Base-by-base conservation (phyloP, 2,113 vertebrate genomes). In the Puma concolor region DNA sequence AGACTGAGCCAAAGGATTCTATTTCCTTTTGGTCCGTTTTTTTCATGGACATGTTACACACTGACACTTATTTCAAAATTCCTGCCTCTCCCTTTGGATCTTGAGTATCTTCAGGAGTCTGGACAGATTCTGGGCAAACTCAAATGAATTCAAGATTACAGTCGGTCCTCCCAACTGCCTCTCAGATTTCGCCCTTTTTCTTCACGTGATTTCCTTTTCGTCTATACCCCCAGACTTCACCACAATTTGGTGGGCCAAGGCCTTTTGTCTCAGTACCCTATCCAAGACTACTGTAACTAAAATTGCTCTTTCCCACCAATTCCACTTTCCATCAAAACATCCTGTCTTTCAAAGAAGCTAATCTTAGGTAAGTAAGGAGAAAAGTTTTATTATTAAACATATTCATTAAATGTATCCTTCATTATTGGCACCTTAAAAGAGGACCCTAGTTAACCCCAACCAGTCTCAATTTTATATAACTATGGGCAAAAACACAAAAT, bases 381-480 rank as follows among this genome's bases (percentile, higher is more conserved):
- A 89, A 92, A 31, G 36, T 74, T 92, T 74, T 33, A 72, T 74
- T n/a, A 89, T 67, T 71, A 95, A 94, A 81, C 31, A 88, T 67
- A 38, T 81, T 77, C 29, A 77, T 4, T 66, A 81, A 38, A 15
- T 17, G 33, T 52, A 77, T 89, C 72, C 38, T n/a, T 80, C 64
- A 87, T 80, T 80, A 54, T 21, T 17, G 74, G 5, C 0, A 92
- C 54, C 11, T 77, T 84, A 14, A 85, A 84, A 80, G 87, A 66
- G 36, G 94, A 64, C 36, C 9, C 69, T 64, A 66, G 27, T 69
- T 88, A 95, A 84, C 54, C 12, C 19, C 23, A 92, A 44, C 48
- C 36, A 79, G 52, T 81, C 44, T 94, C 54, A 50, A 14, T 54
- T 94, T 80, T 67, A 69, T 50, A 12, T 82, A 77, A 25, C 41